Conservation (phyloP, 1,140 invertebrate genomes). For the Drosophila pruinosa region DNA sequence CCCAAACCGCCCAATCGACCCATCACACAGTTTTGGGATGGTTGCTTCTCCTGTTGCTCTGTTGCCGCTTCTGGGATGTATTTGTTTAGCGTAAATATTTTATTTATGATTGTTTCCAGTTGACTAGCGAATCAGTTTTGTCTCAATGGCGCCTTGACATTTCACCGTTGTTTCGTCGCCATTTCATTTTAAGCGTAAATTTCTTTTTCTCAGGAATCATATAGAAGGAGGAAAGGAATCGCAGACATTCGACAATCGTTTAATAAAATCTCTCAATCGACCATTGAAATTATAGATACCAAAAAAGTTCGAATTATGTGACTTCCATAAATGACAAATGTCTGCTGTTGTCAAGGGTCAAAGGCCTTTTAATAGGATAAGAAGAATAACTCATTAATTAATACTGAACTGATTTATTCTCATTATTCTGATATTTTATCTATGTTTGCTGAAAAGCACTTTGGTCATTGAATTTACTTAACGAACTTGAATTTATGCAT, state of each 20-base stretch:
- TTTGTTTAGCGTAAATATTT: constrained; percentile 53
- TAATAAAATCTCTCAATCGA: neutral
- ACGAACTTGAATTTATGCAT: too few species aligned
- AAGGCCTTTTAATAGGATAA: too few species aligned
- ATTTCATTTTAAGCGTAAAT: constrained; percentile 1
- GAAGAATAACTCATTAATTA: neutral
- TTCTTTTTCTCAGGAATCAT: neutral
- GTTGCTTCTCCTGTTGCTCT: neutral
- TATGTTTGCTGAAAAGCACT: neutral
- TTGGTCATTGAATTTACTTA: neutral
- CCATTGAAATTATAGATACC: neutral
- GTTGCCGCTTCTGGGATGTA: constrained; percentile 12
- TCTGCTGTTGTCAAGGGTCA: neutral
- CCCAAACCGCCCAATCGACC: constrained; percentile 10
- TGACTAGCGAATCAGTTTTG: constrained; percentile 65
- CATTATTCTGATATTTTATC: neutral
- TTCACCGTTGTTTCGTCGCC: neutral
- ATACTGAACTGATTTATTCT: neutral
- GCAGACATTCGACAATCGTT: too few species aligned
- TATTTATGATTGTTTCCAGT: constrained; percentile 78
- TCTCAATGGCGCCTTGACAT: constrained; percentile 43
- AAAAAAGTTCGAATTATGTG: neutral
- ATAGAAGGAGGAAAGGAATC: neutral
- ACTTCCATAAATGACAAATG: neutral
- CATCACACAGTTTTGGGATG: constrained; percentile 12